These are phyloP conservation scores for Noctua fimbriata DNA, from an alignment of 2,888 invertebrate genomes.

Conservation along the genomic window DNA sequence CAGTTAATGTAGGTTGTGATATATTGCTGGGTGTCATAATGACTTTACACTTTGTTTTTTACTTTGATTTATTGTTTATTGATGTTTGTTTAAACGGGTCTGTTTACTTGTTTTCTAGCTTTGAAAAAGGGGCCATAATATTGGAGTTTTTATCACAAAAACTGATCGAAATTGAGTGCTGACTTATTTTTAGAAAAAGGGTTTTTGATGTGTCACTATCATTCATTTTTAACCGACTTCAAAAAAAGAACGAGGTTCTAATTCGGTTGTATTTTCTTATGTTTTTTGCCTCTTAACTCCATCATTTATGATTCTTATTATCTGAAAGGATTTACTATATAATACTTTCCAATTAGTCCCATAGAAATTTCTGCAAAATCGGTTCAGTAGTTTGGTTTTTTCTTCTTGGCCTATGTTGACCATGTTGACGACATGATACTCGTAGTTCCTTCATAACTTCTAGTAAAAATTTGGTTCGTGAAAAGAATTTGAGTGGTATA, in stretches of 20 bases:
- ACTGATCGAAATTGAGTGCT: not conserved
- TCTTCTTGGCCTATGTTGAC: too few relatives aligned
- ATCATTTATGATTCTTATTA: too few relatives aligned
- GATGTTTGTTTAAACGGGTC: conserved; percentile 29
- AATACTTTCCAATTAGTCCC: too few relatives aligned
- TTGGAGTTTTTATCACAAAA: not conserved
- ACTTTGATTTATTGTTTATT: conserved; percentile 51
- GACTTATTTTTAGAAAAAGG: not conserved
- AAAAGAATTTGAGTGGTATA: too few relatives aligned
- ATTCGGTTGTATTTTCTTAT: not conserved
- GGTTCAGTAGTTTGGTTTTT: too few relatives aligned
- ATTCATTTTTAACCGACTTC: not conserved
- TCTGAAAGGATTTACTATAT: too few relatives aligned
- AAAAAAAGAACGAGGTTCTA: not conserved
- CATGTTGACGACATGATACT: too few relatives aligned
- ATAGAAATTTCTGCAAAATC: too few relatives aligned
- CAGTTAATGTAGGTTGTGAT: conserved; percentile 50
- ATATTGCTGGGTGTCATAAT: conserved; percentile 52
- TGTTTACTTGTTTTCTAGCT: conserved; percentile 20
- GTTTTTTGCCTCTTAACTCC: not conserved
- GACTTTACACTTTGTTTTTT: conserved; percentile 60
- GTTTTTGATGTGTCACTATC: not conserved
- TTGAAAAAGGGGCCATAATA: not conserved
- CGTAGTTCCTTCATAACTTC: too few relatives aligned
- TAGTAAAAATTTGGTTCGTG: too few relatives aligned